These are phyloP conservation scores for Bubo scandiacus DNA, from an alignment of 2,113 vertebrate species.

Conservation along the genomic window DNA sequence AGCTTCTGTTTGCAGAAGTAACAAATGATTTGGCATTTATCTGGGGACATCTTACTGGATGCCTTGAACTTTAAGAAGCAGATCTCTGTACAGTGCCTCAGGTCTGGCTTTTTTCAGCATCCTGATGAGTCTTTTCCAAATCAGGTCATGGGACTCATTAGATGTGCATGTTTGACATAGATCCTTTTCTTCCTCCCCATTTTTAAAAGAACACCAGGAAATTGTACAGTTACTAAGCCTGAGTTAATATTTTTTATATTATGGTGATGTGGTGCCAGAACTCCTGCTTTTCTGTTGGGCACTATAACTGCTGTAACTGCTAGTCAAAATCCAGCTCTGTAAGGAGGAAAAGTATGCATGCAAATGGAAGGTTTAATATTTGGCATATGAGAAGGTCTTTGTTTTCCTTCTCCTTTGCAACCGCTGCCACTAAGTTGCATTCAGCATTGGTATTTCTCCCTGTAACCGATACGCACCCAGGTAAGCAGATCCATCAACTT, in stretches of 20 bases:
- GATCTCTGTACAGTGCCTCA: neutral
- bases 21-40: neutral
- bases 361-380: conserved; percentile 17
- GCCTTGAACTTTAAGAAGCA: neutral
- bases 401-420: neutral
- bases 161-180: conserved; percentile 19
- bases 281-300: conserved; percentile 29
- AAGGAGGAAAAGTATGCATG: neutral
- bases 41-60: neutral
- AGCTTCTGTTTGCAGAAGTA: neutral
- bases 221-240: conserved; percentile 37
- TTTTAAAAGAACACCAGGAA: conserved; percentile 60
- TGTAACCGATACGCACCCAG: neutral
- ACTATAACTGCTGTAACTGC: conserved; percentile 1
- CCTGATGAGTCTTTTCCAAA: neutral
- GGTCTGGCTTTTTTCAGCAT: conserved; percentile 18
- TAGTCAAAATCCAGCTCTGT: conserved; percentile 4
- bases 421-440: neutral
- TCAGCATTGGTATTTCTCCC: neutral
- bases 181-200: conserved; percentile 9
- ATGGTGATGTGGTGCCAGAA: conserved; percentile 3
- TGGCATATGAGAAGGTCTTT: neutral
- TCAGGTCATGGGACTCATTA: conserved; percentile 35
- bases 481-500: neutral
- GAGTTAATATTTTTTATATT: conserved; percentile 52